phyloP scores from a whole-genome alignment of 2,888 invertebrate genomes.

The Cepaea hortensis region DNA sequence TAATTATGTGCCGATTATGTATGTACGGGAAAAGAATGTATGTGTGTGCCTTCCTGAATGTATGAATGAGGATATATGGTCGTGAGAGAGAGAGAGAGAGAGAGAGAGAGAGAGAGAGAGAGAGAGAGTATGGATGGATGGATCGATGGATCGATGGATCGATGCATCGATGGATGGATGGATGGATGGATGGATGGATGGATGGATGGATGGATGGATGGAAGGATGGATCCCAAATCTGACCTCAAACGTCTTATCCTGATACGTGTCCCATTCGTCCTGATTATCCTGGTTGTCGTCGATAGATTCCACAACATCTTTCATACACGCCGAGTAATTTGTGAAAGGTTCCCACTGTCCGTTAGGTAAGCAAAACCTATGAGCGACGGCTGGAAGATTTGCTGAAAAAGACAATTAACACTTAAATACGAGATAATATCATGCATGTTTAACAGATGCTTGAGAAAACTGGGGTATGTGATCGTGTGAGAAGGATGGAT shows the following conservation, averaged over 20 bases:
- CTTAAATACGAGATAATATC: no score
- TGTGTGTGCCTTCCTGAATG: not conserved
- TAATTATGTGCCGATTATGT: not conserved
- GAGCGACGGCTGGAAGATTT: not conserved
- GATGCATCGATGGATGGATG: no score
- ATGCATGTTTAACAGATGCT: no score
- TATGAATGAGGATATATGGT: no score
- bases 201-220: no score
- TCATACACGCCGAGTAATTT: constrained; percentile 22
- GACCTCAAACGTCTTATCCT: constrained; percentile 5
- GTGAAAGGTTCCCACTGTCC: constrained; percentile 17
- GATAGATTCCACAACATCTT: not conserved
- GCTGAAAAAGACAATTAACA: not conserved
- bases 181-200: no score
- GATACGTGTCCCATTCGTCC: not conserved
- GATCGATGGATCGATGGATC: no score
- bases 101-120: no score
- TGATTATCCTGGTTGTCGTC: not conserved
- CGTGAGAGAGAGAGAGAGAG: no score
- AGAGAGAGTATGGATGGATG: no score
- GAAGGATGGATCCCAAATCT: not conserved
- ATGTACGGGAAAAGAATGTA: not conserved
- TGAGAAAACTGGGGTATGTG: no score
- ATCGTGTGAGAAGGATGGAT: no score
- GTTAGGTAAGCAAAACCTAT: constrained; percentile 20